Percentiles rank a stretch among this genome's conserved stretches.
phyloP scores from a whole-genome alignment of 2,797 vertebrate species.

The Thaleichthys pacificus region DNA sequence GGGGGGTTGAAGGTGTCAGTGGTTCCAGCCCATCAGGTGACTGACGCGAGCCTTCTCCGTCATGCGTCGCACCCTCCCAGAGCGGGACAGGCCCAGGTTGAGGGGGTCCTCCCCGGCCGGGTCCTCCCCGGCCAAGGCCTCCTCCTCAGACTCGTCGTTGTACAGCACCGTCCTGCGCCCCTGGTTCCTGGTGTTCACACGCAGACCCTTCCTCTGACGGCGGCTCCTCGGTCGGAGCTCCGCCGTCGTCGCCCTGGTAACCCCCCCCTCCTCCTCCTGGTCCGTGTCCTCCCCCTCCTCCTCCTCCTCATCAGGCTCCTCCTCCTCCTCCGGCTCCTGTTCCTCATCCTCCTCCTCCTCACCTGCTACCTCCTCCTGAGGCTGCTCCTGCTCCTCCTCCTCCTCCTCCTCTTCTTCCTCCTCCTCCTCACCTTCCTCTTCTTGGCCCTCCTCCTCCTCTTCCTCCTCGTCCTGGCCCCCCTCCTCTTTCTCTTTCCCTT shows the following conservation, averaged over 20 bases:
- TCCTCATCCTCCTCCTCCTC: conserved; percentile 72
- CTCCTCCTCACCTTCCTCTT: conserved; percentile 64
- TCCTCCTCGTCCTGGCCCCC: conserved; percentile 62
- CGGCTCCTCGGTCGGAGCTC: conserved; percentile 35
- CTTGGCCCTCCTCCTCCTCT: conserved; percentile 74
- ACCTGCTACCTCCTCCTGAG: conserved; percentile 67
- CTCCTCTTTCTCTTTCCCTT: conserved; percentile 48
- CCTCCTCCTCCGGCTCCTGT: conserved; percentile 73
- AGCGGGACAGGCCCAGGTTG: conserved; percentile 95
- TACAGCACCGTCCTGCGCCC: conserved; percentile 94
- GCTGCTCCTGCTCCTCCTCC: conserved; percentile 39
- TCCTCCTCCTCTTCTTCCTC: conserved; percentile 66
- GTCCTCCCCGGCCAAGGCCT: conserved; percentile 82
- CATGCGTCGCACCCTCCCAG: conserved; percentile 96
- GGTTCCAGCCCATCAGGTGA: conserved; percentile 99
- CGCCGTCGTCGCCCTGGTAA: conserved; percentile 50
- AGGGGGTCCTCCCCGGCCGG: conserved; percentile 88
- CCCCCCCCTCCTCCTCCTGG: conserved; percentile 62
- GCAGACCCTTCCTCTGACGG: conserved; percentile 67
- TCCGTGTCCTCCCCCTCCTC: conserved; percentile 69
- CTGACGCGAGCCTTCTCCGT: conserved; percentile 98
- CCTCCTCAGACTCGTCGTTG: conserved; percentile 89
- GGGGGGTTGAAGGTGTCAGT: conserved; percentile 70
- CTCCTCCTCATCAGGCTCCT: conserved; percentile 69
- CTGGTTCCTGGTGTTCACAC: conserved; percentile 94